These are phyloP conservation scores for Odocoileus hemionus DNA, from an alignment of 2,113 vertebrate species.

Conservation along the genomic window DNA sequence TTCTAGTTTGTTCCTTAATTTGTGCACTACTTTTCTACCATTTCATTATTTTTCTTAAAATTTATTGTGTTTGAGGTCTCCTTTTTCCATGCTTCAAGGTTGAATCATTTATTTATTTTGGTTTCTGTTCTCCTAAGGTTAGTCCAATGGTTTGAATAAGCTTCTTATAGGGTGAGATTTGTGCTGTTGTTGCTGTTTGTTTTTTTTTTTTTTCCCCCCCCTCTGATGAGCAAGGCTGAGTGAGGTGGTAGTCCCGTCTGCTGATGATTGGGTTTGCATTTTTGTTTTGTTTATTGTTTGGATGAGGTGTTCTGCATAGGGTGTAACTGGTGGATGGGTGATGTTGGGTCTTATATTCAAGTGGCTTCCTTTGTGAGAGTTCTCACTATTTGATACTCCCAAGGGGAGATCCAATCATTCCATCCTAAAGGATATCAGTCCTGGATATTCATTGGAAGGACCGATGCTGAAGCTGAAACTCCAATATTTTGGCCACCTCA, in stretches of 20 bases:
- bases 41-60: background rate
- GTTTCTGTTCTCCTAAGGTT: accelerated
- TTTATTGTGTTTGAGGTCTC: background rate
- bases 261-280: background rate
- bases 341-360: background rate
- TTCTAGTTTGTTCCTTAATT: background rate
- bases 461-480: too few relatives aligned
- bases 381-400: background rate
- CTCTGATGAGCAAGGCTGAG: background rate
- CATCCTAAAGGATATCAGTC: too few relatives aligned
- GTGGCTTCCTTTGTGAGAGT: background rate
- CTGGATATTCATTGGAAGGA: too few relatives aligned
- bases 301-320: background rate
- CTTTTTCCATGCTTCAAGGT: background rate
- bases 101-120: background rate
- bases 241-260: background rate
- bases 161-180: background rate
- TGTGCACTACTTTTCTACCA: background rate
- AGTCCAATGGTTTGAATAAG: background rate
- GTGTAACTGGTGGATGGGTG: background rate
- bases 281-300: background rate
- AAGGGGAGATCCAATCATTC: too few relatives aligned
- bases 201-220: too few relatives aligned
- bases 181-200: background rate
- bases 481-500: too few relatives aligned